Evolutionary conservation across 2,888 invertebrate genomes (phyloP), one percentile per base, ranked within the genome.

Genomic region (Platycheirus rosarum): DNA sequence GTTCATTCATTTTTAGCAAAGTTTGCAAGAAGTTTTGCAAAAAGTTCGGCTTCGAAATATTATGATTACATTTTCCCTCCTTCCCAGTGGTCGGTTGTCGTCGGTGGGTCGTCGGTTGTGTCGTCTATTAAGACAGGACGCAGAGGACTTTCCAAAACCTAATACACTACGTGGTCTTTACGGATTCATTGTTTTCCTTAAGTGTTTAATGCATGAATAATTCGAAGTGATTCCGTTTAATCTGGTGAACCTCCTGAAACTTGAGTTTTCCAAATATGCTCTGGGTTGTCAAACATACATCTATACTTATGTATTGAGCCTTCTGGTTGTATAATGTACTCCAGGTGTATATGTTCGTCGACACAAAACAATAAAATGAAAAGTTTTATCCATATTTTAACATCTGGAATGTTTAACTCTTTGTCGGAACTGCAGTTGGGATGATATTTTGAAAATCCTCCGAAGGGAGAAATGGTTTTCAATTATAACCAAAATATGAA

Each of bases 141-240:
- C 8, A 32, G 29, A 8, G 8, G 29, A 32, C 5, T 4, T 1
- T 7, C 4, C 11, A 44, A 29, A 23, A 40, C n/a, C 57, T 57
- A 60, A 60, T 60, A 60, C 44, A 44, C 29, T 44, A 60, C 42
- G 26, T 35, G 63, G 65, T 23, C 23, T 2, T 8, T 32, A 40
- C 29, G 35, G 48, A 32, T 42, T 26, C 26, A 23, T 63, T 63
- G 57, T 68, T 63, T 35, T 63, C 35, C 48, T 62, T 35, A 16
- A 70, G 57, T 63, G 66, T 69, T 63, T 37, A 68, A 68, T 78
- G 68, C 53, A 60, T 73, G 60, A 78, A 78, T 66, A 62, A 48
- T 53, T 73, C 29, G 44, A 65, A 71, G 65, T 71, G 77, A 77
- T 78, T 62, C 29, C 48, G 13, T 66, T 68, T 73, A 78, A 78